These are phyloP conservation scores for Holacanthus passer DNA, from an alignment of 2,113 vertebrate genomes.

Conservation along the genomic window DNA sequence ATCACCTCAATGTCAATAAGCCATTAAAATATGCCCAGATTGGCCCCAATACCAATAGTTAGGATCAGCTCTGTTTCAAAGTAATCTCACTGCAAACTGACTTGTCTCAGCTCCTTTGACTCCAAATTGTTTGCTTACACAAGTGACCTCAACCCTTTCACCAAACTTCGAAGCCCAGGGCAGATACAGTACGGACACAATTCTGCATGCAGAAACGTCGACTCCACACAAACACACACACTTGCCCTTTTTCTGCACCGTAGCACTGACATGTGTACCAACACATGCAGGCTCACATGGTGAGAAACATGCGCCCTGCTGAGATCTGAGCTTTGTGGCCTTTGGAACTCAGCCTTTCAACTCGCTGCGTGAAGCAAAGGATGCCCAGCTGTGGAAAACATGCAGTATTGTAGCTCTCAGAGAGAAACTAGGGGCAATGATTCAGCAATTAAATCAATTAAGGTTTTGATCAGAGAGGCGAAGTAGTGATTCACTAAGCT, in stretches of 20 bases:
- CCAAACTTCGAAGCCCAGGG: background rate
- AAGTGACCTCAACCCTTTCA: background rate
- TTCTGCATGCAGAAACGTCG: slow-evolving; percentile 10
- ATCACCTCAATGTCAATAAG: no score
- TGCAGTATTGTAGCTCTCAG: slow-evolving; percentile 10
- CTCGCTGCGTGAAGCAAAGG: slow-evolving; percentile 29
- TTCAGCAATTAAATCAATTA: slow-evolving; percentile 59
- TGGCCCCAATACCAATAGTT: background rate
- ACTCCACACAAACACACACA: slow-evolving; percentile 3
- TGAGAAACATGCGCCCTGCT: slow-evolving; percentile 59
- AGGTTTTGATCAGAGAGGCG: slow-evolving; percentile 51
- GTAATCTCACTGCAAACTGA: background rate
- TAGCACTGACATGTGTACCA: slow-evolving; percentile 60
- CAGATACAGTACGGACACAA: background rate
- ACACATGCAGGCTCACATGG: slow-evolving; percentile 69
- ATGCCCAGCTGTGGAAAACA: slow-evolving; percentile 52
- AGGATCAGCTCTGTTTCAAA: background rate
- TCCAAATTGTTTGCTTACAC: background rate
- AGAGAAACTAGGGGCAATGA: slow-evolving; percentile 28
- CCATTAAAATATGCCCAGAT: background rate
- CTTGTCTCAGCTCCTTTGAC: background rate
- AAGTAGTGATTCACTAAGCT: slow-evolving; percentile 42
- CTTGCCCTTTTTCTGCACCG: slow-evolving; percentile 19
- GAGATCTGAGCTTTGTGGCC: slow-evolving; percentile 67
- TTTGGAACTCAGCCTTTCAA: slow-evolving; percentile 61